Conservation (phyloP, 35 echinoderm and acorn worm genomes). For the Acanthaster planci region DNA sequence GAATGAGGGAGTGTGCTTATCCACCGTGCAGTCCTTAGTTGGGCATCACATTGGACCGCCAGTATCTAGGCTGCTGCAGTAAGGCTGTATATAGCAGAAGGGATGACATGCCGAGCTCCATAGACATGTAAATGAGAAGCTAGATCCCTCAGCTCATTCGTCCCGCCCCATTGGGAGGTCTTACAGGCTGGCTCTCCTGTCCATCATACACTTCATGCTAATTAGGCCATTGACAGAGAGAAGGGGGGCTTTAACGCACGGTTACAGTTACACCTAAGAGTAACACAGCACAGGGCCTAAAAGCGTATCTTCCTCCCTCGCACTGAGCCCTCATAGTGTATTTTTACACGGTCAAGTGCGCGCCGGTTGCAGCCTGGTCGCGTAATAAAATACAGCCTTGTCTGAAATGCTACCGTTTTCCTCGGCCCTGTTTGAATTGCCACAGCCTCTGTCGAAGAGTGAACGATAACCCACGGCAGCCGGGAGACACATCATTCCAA, state of each 20-base stretch:
- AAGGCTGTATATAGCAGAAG: not conserved
- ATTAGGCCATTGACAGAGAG: slow-evolving; percentile 11
- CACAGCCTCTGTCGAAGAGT: too few species aligned
- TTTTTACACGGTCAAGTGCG: too few species aligned
- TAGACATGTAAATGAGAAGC: slow-evolving; percentile 23
- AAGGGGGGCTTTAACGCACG: not conserved
- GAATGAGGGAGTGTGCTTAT: not conserved
- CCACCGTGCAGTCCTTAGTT: not conserved
- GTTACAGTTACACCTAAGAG: slow-evolving; percentile 12
- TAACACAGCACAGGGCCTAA: not conserved
- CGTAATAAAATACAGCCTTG: too few species aligned
- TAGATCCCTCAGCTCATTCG: not conserved
- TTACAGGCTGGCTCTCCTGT: not conserved
- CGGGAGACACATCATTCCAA: too few species aligned
- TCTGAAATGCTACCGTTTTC: too few species aligned
- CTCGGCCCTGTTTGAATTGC: too few species aligned
- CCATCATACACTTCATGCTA: slow-evolving; percentile 25
- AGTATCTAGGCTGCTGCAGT: not conserved
- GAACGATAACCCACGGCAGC: too few species aligned
- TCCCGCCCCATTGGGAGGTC: slow-evolving; percentile 6
- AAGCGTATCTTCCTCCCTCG: not conserved
- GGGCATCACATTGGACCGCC: not conserved
- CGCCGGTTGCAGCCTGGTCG: too few species aligned
- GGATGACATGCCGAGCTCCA: not conserved
- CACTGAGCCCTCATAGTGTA: too few species aligned